phyloP scores from a whole-genome alignment of 2,888 invertebrate species.

The Lasioglossum lativentre region DNA sequence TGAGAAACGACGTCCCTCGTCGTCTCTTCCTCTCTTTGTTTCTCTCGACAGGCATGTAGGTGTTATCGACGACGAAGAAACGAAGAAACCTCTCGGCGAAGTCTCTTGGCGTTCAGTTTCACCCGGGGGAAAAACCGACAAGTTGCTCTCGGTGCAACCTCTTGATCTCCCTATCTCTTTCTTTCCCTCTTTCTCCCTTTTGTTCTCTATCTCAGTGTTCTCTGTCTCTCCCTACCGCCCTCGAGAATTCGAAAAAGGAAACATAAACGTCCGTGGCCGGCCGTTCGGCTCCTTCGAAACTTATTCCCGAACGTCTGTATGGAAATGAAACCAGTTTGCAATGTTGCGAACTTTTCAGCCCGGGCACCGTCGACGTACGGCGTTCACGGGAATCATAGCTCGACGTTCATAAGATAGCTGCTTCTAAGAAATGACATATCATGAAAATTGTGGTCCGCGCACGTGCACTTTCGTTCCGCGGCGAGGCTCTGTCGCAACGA shows the following conservation, averaged over 20 bases:
- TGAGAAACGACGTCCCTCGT: constrained; percentile 40
- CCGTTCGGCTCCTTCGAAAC: constrained; percentile 26
- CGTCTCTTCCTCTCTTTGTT: constrained; percentile 20
- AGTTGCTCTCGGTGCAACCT: constrained; percentile 21
- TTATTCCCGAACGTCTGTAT: constrained; percentile 43
- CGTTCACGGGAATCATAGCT: constrained; percentile 12
- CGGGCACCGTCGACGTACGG: neutral
- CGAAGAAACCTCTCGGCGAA: neutral
- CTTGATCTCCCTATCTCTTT: constrained; percentile 15
- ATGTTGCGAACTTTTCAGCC: constrained; percentile 13
- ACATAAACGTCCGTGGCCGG: constrained; percentile 35
- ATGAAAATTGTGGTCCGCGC: constrained; percentile 21
- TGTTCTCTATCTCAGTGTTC: neutral
- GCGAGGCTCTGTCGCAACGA: neutral
- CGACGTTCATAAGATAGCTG: neutral
- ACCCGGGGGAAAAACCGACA: constrained; percentile 14
- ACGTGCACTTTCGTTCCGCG: constrained; percentile 19
- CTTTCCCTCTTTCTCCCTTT: neutral
- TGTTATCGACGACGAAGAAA: constrained; percentile 39
- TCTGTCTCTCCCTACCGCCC: neutral
- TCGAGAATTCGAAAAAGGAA: neutral
- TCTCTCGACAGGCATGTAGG: constrained; percentile 36
- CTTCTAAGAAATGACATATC: constrained; percentile 34
- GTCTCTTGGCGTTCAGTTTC: constrained; percentile 22
- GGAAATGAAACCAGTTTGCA: constrained; percentile 44